Conservation (phyloP, 2,113 vertebrate species). For the Riparia riparia region DNA sequence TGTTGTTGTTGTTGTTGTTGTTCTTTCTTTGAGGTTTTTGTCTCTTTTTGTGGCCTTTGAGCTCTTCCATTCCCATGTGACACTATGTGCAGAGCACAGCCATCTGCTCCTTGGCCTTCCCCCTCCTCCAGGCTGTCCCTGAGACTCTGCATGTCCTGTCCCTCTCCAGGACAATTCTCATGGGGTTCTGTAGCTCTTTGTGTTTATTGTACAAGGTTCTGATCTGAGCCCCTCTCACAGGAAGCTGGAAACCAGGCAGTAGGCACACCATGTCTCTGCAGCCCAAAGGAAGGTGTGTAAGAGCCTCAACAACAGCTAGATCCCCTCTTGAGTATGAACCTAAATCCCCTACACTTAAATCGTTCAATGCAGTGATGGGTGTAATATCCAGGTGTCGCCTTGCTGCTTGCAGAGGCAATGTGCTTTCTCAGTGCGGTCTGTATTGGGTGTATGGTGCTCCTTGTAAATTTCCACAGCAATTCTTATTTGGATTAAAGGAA, state of each 20-base stretch:
- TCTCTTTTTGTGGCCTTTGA: background rate
- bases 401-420: background rate
- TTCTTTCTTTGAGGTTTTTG: background rate
- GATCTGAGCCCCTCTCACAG: background rate
- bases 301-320: background rate
- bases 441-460: background rate
- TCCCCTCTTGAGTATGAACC: background rate
- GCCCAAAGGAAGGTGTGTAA: background rate
- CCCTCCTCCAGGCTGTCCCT: background rate
- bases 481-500: background rate
- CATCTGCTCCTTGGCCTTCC: background rate
- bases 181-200: background rate
- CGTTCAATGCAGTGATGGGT: background rate
- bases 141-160: background rate
- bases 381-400: background rate
- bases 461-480: background rate
- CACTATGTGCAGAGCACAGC: background rate
- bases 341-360: background rate
- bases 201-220: background rate
- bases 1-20: background rate
- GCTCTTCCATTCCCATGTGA: background rate
- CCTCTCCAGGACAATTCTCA: background rate
- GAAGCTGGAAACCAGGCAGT: background rate
- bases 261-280: rapidly evolving
- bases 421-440: background rate